These are phyloP conservation scores for Heliconius ethilla DNA, from an alignment of 2,888 invertebrate species.

Conservation along the genomic window DNA sequence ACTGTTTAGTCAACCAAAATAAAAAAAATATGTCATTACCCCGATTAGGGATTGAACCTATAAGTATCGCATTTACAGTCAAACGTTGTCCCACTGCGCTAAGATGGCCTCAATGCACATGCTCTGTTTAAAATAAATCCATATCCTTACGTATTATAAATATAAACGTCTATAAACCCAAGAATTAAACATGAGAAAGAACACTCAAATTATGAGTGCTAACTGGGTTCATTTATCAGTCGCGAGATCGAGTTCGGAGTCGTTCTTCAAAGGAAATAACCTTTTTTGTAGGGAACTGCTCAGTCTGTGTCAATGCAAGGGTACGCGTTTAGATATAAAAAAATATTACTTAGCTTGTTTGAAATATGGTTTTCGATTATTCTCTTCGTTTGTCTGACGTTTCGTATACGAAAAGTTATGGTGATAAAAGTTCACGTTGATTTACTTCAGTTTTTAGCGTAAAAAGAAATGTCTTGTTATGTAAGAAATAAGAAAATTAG, in stretches of 20 bases:
- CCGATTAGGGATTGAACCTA: not conserved
- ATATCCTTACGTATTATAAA: not conserved
- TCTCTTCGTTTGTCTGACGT: slow-evolving; percentile 38
- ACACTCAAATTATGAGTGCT: slow-evolving; percentile 32
- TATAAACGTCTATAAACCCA: not conserved
- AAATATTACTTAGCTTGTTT: slow-evolving; percentile 41
- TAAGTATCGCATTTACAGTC: not conserved
- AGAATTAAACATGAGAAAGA: slow-evolving; percentile 26
- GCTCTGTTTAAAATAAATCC: not conserved
- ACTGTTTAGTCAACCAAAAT: too few relatives aligned
- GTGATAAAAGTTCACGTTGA: slow-evolving; percentile 14
- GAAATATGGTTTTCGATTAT: slow-evolving; percentile 44
- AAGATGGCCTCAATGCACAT: not conserved
- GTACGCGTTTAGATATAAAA: slow-evolving; percentile 45
- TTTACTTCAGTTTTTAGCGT: not conserved
- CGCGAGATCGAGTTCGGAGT: slow-evolving; percentile 44
- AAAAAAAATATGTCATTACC: too few relatives aligned
- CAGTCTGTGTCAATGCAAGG: slow-evolving; percentile 51
- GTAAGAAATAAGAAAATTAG: too few relatives aligned
- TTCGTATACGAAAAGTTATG: slow-evolving; percentile 27
- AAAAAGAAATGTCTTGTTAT: not conserved
- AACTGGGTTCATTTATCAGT: slow-evolving; percentile 42
- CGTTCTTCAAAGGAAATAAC: slow-evolving; percentile 51
- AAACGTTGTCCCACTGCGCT: not conserved
- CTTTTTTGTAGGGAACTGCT: slow-evolving; percentile 57